Percentiles rank a stretch among this genome's conserved stretches.
Evolutionary conservation across 1,140 invertebrate genomes (phyloP).

Genomic region (Drosophila fuyamai): DNA sequence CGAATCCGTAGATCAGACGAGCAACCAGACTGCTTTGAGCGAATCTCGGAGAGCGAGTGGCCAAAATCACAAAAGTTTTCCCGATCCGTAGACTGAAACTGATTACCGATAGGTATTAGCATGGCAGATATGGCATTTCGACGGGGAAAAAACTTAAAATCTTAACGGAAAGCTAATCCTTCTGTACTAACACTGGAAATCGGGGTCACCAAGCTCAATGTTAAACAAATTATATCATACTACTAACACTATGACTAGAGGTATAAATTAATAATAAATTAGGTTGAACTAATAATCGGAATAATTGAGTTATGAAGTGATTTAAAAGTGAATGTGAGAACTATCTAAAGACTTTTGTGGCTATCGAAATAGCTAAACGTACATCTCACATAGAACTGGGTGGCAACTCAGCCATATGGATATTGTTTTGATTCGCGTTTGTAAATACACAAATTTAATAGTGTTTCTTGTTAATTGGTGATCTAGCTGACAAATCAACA

Average conservation of each 20-base stretch:
- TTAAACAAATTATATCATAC: too few relatives aligned
- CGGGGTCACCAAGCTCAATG: too few relatives aligned
- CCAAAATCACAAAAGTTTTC: slow-evolving; percentile 7
- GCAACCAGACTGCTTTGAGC: neutral
- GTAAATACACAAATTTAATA: slow-evolving; percentile 12
- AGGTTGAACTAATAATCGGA: too few relatives aligned
- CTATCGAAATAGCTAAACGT: neutral
- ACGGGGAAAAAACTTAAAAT: too few relatives aligned
- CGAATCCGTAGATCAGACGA: neutral
- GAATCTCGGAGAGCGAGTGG: slow-evolving; percentile 25
- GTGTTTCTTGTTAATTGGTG: neutral
- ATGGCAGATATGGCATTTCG: neutral
- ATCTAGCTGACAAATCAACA: neutral
- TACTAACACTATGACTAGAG: too few relatives aligned
- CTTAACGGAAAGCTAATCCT: too few relatives aligned
- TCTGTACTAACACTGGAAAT: too few relatives aligned
- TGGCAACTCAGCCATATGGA: slow-evolving; percentile 7
- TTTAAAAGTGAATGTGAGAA: too few relatives aligned
- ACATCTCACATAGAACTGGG: neutral
- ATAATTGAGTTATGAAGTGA: too few relatives aligned
- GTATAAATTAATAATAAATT: neutral
- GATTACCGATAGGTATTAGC: neutral
- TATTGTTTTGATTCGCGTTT: slow-evolving; percentile 21
- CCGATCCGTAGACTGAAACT: neutral
- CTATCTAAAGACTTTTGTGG: too few relatives aligned